Percentiles rank a stretch among this genome's conserved stretches.
phyloP scores from a whole-genome alignment of 2,113 vertebrate genomes.

The Gopherus flavomarginatus region DNA sequence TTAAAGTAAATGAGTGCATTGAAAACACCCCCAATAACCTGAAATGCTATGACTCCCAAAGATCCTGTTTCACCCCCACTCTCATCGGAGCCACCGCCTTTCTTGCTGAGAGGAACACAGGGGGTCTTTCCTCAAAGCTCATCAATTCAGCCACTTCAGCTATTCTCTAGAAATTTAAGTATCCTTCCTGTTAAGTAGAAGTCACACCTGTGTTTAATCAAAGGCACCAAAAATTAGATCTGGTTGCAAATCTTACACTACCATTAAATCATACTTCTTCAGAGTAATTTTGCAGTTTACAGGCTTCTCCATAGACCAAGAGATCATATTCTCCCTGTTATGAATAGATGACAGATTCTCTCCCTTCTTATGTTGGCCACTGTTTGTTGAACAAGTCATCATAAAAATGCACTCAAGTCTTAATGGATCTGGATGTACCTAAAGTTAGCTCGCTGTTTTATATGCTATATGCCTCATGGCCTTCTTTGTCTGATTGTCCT shows the following conservation, averaged over 20 bases:
- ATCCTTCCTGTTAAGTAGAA: background rate
- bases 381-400: constrained; percentile 23
- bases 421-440: constrained; percentile 6
- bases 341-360: constrained; percentile 38
- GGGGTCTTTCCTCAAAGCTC: background rate
- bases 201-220: background rate
- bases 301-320: background rate
- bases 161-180: background rate
- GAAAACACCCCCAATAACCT: too few species aligned
- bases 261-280: background rate
- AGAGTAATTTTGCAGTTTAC: background rate
- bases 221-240: background rate
- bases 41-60: too few species aligned
- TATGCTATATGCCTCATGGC: constrained; percentile 8
- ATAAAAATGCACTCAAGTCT: constrained; percentile 25
- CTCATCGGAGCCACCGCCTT: background rate
- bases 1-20: rapidly evolving
- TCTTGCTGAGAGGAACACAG: background rate
- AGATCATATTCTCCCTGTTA: background rate
- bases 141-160: background rate
- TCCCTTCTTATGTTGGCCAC: background rate
- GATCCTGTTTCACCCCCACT: rapidly evolving
- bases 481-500: constrained; percentile 49
- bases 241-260: background rate
- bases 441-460: constrained; percentile 22